A percentile compares a stretch with the other conserved stretches of the same genome.
These are phyloP conservation scores for Phyllotreta cruciferae DNA, from an alignment of 2,888 invertebrate genomes.

Conservation along the genomic window DNA sequence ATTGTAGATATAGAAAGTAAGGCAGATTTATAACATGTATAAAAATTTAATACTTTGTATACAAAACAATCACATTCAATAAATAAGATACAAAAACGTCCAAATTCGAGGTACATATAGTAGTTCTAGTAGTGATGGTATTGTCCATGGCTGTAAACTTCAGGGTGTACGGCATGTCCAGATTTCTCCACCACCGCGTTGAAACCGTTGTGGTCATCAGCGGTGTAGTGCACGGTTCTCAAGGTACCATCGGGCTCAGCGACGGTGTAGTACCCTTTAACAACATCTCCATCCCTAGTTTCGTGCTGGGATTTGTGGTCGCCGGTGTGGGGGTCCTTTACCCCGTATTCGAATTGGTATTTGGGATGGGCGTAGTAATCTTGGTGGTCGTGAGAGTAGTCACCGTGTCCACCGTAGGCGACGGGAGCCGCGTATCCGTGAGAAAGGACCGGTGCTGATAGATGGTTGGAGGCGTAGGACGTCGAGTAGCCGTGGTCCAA, in stretches of 20 bases:
- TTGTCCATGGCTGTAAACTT: conserved; percentile 27
- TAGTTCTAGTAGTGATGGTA: conserved; percentile 10
- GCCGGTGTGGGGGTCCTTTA: conserved; percentile 67
- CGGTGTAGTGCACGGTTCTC: conserved; percentile 65
- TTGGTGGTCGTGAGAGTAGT: conserved; percentile 20
- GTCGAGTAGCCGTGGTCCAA: conserved; percentile 19
- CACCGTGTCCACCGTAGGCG: conserved; percentile 28
- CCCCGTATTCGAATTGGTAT: conserved; percentile 64
- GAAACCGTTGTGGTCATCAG: conserved; percentile 64
- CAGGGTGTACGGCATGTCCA: conserved; percentile 63
- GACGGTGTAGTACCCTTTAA: conserved; percentile 62
- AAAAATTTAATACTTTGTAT: conserved; percentile 19
- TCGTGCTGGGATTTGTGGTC: conserved; percentile 61
- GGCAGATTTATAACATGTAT: conserved; percentile 8
- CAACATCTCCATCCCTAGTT: conserved; percentile 63
- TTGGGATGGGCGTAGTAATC: conserved; percentile 62
- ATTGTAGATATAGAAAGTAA: neutral
- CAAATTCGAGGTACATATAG: neutral
- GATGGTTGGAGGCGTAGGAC: conserved; percentile 30
- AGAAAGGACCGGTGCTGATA: conserved; percentile 16
- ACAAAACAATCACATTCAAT: conserved; percentile 24
- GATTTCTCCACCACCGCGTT: conserved; percentile 48
- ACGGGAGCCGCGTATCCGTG: conserved; percentile 27
- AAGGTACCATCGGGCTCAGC: conserved; percentile 65
- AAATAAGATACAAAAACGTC: conserved; percentile 5